Percentiles rank a stretch among this genome's conserved stretches.
These are phyloP conservation scores for Drosophila incognita DNA, from an alignment of 2,888 invertebrate genomes.

Conservation along the genomic window DNA sequence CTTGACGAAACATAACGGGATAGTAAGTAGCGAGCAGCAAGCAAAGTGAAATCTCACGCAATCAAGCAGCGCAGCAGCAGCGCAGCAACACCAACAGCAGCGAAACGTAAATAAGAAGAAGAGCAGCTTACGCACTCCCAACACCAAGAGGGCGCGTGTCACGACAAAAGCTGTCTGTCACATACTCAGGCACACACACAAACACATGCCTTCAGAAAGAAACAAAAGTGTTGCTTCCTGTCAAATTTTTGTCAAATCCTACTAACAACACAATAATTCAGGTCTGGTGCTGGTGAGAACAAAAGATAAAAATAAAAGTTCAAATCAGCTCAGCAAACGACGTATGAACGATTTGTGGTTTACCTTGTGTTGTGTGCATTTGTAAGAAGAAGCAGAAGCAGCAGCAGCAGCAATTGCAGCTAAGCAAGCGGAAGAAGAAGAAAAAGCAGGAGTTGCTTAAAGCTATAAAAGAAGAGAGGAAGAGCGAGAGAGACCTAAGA, in stretches of 20 bases:
- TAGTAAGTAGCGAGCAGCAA: constrained; percentile 17
- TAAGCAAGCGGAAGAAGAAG: constrained; percentile 26
- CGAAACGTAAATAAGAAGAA: constrained; percentile 29
- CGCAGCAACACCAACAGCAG: constrained; percentile 42
- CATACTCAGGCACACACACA: not conserved
- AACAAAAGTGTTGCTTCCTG: constrained; percentile 12
- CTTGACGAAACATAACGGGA: constrained; percentile 45
- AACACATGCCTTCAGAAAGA: not conserved
- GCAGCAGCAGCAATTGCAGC: constrained; percentile 42
- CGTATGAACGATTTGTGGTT: constrained; percentile 53
- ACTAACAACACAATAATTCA: not conserved
- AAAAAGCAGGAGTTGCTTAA: constrained; percentile 18
- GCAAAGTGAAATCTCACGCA: constrained; percentile 74
- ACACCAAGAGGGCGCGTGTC: constrained; percentile 8
- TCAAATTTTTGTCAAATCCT: not conserved
- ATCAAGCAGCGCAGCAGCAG: constrained; percentile 44
- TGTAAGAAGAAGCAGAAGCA: constrained; percentile 33
- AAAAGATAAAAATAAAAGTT: not conserved
- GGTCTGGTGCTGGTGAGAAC: not conserved
- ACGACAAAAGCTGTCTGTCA: constrained; percentile 9
- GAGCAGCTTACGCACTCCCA: constrained; percentile 22
- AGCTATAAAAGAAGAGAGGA: constrained; percentile 12
- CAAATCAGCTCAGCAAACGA: not conserved
- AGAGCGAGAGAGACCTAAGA: constrained; percentile 25
- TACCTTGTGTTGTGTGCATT: constrained; percentile 52